phyloP scores from a whole-genome alignment of 2,113 vertebrate species.

The Gambusia affinis region DNA sequence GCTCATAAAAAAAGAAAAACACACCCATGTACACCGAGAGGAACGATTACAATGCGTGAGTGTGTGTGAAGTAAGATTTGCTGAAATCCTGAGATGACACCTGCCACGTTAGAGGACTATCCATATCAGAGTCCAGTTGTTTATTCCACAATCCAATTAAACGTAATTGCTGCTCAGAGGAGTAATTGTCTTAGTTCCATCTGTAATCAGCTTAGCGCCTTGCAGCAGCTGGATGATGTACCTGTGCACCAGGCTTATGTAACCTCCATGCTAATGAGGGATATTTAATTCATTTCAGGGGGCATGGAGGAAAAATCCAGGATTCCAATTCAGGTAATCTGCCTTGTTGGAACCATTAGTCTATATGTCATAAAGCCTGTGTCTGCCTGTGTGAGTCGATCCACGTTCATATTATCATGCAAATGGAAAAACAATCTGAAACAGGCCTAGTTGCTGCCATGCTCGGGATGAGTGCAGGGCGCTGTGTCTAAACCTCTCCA shows the following conservation, averaged over 20 bases:
- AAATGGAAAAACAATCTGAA: constrained; percentile 73
- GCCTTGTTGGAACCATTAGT: constrained; percentile 47
- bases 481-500: constrained; percentile 57
- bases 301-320: constrained; percentile 53
- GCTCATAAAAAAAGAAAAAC: constrained; percentile 2
- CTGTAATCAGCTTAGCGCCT: constrained; percentile 75
- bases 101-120: constrained; percentile 25
- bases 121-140: constrained; percentile 42
- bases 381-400: constrained; percentile 33
- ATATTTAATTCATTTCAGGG: constrained; percentile 61
- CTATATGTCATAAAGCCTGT: constrained; percentile 53
- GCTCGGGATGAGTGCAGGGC: constrained; percentile 65
- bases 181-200: constrained; percentile 75
- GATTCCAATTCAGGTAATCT: constrained; percentile 62
- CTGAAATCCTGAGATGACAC: constrained; percentile 28
- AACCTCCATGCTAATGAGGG: constrained; percentile 55
- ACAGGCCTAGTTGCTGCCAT: constrained; percentile 66
- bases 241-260: constrained; percentile 59
- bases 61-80: neutral
- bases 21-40: no score
- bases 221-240: constrained; percentile 66
- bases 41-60: neutral
- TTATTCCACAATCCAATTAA: constrained; percentile 60
- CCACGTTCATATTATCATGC: constrained; percentile 72
- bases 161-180: constrained; percentile 67